phyloP scores from a whole-genome alignment of 2,113 vertebrate species.

The Arvicanthis niloticus region DNA sequence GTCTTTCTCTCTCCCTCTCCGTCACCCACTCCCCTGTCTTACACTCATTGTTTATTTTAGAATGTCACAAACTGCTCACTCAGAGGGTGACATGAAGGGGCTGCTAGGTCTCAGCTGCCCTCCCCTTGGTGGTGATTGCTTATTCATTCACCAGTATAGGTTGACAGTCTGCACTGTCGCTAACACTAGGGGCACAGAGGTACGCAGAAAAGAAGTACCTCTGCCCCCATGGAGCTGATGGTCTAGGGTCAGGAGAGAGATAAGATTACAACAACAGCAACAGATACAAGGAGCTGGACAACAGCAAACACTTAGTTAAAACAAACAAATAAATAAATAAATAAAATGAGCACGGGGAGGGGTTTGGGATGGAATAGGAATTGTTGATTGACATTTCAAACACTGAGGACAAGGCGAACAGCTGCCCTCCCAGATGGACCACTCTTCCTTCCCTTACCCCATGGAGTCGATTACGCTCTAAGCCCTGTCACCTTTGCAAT shows the following conservation, averaged over 20 bases:
- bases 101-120: rapidly evolving
- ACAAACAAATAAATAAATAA: background rate
- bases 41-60: background rate
- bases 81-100: background rate
- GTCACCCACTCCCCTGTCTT: background rate
- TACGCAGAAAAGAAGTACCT: background rate
- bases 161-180: background rate
- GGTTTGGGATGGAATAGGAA: background rate
- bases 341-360: background rate
- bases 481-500: background rate
- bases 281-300: background rate
- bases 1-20: background rate
- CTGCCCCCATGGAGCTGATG: background rate
- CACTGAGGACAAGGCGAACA: background rate
- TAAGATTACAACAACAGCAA: rapidly evolving
- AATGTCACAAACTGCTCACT: background rate
- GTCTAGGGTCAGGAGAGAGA: background rate
- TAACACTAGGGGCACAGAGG: background rate
- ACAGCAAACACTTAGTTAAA: background rate
- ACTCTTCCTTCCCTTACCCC: background rate
- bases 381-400: background rate
- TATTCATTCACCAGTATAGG: background rate
- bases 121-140: rapidly evolving
- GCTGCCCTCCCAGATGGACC: background rate
- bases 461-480: background rate